phyloP scores from a whole-genome alignment of 2,113 vertebrate genomes.

The Numenius arquata region DNA sequence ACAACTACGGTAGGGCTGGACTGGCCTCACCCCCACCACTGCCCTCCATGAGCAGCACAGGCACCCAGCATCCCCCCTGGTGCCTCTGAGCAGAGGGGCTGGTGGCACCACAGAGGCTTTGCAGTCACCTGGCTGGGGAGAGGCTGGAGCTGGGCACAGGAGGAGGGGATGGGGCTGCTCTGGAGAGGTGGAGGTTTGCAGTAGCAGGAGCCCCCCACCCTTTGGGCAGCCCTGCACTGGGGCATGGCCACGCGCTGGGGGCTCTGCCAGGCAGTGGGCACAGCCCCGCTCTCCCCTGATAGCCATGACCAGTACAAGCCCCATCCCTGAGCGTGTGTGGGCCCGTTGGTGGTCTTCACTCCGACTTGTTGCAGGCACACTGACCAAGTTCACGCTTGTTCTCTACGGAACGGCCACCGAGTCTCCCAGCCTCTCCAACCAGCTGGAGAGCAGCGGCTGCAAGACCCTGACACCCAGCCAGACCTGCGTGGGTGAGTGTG shows the following conservation, averaged over 20 bases:
- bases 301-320: neutral
- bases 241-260: accelerated
- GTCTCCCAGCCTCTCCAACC: slow-evolving; percentile 75
- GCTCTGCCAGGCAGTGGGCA: neutral
- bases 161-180: neutral
- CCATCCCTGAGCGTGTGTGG: accelerated
- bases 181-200: accelerated
- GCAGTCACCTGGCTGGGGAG: neutral
- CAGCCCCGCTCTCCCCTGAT: neutral
- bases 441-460: slow-evolving; percentile 91
- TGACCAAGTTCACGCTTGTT: slow-evolving; percentile 91
- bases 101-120: neutral
- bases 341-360: neutral
- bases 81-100: neutral
- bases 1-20: slow-evolving; percentile 84
- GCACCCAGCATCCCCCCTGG: accelerated
- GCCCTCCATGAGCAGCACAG: accelerated
- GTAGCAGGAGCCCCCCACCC: neutral
- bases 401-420: slow-evolving; percentile 88
- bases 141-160: neutral
- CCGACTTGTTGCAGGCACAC: slow-evolving; percentile 70
- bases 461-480: slow-evolving; percentile 91
- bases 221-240: neutral
- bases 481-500: slow-evolving; percentile 92
- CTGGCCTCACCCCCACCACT: neutral